Evolutionary conservation across 2,888 invertebrate genomes (phyloP).

Genomic region (Asteroscopus sphinx): DNA sequence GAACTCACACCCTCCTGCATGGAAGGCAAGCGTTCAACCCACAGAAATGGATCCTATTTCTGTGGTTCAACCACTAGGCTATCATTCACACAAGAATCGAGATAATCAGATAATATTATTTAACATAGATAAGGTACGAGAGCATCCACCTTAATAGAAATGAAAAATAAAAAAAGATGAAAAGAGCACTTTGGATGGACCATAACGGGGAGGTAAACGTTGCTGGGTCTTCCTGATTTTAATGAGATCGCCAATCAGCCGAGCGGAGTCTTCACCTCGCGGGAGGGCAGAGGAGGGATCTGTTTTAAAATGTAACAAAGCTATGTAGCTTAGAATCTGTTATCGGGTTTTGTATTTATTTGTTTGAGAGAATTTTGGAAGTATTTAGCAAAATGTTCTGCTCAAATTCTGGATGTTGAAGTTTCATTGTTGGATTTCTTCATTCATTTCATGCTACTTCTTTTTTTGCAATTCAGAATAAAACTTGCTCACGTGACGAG

Average conservation of each 20-base stretch:
- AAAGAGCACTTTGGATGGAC: conserved; percentile 62
- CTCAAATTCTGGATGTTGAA: background rate
- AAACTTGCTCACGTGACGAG: too few species aligned
- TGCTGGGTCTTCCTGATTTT: conserved; percentile 79
- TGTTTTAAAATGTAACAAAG: conserved; percentile 52
- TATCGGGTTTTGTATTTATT: conserved; percentile 26
- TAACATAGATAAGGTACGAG: conserved; percentile 10
- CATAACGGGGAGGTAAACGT: conserved; percentile 71
- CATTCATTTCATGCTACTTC: background rate
- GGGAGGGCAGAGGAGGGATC: conserved; percentile 32
- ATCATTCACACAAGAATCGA: too few species aligned
- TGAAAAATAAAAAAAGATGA: conserved; percentile 54
- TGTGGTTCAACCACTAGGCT: too few species aligned
- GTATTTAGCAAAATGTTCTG: conserved; percentile 5
- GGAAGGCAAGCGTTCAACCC: too few species aligned
- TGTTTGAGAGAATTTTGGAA: conserved; percentile 11
- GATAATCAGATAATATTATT: background rate
- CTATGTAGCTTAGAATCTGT: conserved; percentile 41
- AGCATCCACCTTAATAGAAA: conserved; percentile 42
- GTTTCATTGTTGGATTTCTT: background rate
- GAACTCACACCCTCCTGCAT: too few species aligned
- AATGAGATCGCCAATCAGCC: conserved; percentile 84
- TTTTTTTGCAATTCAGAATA: background rate
- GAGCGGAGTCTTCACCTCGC: conserved; percentile 42
- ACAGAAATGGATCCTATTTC: too few species aligned